Conservation (phyloP, 2,113 vertebrate species). For the Centropus unirufus region DNA sequence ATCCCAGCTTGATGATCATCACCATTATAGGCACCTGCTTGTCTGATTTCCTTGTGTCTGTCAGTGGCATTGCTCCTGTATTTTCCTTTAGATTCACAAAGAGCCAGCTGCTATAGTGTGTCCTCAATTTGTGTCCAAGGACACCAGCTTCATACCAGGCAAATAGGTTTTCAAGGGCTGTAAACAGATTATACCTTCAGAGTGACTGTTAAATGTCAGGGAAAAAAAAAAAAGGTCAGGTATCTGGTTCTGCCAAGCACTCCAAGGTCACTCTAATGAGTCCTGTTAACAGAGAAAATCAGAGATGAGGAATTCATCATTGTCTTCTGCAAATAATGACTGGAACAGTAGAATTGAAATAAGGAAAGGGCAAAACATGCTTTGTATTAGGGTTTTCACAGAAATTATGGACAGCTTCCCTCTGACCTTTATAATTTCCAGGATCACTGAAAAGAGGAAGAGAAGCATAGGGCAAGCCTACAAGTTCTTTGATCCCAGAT, state of each 20-base stretch:
- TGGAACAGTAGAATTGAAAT: background rate
- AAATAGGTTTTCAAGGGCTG: conserved; percentile 23
- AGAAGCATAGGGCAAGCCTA: accelerated
- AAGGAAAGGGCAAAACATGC: background rate
- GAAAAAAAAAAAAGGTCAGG: background rate
- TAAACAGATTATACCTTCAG: conserved; percentile 11
- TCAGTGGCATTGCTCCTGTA: background rate
- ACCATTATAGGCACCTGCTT: background rate
- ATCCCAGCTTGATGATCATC: background rate
- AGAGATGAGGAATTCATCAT: background rate
- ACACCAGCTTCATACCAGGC: background rate
- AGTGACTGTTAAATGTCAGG: background rate
- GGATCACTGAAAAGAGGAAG: background rate
- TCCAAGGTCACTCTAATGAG: background rate
- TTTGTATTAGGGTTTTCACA: background rate
- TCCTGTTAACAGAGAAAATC: background rate
- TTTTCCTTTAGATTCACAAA: background rate
- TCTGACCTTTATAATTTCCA: background rate
- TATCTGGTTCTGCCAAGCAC: background rate
- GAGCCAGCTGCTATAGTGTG: background rate
- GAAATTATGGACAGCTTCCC: background rate
- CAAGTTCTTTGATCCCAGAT: background rate
- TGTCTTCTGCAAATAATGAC: background rate
- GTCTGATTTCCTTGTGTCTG: background rate
- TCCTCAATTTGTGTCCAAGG: background rate